Percentiles rank a stretch among this genome's conserved stretches.
These are phyloP conservation scores for Athene cunicularia DNA, from an alignment of 2,113 vertebrate species.

Conservation along the genomic window DNA sequence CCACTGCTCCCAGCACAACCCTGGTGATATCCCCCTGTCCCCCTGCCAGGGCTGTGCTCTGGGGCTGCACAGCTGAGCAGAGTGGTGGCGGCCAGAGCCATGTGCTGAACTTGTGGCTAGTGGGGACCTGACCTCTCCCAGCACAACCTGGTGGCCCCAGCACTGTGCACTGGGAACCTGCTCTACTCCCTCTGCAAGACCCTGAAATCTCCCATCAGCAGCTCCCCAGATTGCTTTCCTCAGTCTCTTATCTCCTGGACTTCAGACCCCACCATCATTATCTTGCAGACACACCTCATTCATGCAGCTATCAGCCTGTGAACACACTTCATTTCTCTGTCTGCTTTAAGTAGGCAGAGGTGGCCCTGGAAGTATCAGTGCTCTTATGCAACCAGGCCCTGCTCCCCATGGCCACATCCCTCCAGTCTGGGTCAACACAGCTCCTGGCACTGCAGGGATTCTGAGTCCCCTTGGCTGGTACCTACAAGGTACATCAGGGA, in stretches of 20 bases:
- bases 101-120: accelerated
- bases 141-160: neutral
- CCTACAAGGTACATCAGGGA: accelerated
- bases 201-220: neutral
- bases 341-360: neutral
- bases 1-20: neutral
- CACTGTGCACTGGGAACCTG: neutral
- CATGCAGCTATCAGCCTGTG: neutral
- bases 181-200: neutral
- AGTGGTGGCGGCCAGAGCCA: neutral
- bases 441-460: neutral
- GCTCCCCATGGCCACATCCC: neutral
- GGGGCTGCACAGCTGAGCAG: neutral
- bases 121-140: neutral
- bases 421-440: accelerated
- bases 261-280: neutral
- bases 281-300: constrained; percentile 27
- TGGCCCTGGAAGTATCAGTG: neutral
- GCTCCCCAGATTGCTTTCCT: neutral
- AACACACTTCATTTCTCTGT: neutral
- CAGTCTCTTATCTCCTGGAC: constrained; percentile 55
- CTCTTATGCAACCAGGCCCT: neutral
- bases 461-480: neutral
- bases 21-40: neutral
- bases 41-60: neutral